phyloP scores from a whole-genome alignment of 2,888 invertebrate species.

The Deilephila porcellus region DNA sequence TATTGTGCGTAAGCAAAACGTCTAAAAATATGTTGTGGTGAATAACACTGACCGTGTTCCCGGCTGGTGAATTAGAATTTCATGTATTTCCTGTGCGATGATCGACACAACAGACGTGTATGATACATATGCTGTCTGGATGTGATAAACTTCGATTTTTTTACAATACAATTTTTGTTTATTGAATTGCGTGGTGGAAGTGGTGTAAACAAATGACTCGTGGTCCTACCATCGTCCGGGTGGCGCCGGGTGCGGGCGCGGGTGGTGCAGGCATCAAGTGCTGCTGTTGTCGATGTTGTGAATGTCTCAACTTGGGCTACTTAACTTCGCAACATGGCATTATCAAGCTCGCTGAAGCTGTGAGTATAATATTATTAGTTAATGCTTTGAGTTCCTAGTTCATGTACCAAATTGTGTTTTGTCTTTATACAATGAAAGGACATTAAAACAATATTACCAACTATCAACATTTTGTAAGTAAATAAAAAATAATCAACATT shows the following conservation, averaged over 20 bases:
- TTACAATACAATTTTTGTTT: not conserved
- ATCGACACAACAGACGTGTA: slow-evolving; percentile 27
- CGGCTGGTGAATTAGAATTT: slow-evolving; percentile 66
- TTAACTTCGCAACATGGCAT: slow-evolving; percentile 89
- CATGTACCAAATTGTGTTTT: not conserved
- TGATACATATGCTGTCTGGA: not conserved
- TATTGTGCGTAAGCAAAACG: slow-evolving; percentile 47
- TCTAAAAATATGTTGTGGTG: slow-evolving; percentile 80
- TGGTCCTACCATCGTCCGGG: slow-evolving; percentile 79
- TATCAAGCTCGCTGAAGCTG: slow-evolving; percentile 90
- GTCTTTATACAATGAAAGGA: not conserved
- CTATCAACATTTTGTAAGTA: no score
- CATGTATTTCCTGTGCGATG: slow-evolving; percentile 67
- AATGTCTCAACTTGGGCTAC: slow-evolving; percentile 91
- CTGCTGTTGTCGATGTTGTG: slow-evolving; percentile 91
- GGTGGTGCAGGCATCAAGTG: slow-evolving; percentile 86
- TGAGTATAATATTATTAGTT: slow-evolving; percentile 72
- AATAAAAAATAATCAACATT: no score
- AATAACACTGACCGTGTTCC: slow-evolving; percentile 70
- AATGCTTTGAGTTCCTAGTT: not conserved
- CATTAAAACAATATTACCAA: no score
- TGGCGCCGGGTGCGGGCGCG: slow-evolving; percentile 64
- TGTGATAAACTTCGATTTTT: not conserved
- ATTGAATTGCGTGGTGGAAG: slow-evolving; percentile 29
- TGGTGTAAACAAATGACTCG: slow-evolving; percentile 62